Evolutionary conservation across 2,797 vertebrate genomes (phyloP).

Genomic region (Taeniopygia guttata): DNA sequence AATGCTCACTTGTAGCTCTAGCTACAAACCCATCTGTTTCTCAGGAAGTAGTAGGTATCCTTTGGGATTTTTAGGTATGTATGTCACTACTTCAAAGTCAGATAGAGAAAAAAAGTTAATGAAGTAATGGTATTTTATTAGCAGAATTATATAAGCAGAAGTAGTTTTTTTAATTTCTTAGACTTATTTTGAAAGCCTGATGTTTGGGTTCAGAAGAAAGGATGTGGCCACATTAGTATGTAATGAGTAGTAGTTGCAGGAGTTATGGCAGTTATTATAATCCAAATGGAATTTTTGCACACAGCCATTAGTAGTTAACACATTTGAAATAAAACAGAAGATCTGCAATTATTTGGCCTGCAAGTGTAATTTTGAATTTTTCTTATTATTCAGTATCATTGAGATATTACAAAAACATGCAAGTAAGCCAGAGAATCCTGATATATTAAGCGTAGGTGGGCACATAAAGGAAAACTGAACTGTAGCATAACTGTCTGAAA

Average conservation of each 20-base stretch:
- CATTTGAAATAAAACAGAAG: neutral
- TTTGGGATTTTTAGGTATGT: neutral
- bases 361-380: neutral
- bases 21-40: neutral
- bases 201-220: neutral
- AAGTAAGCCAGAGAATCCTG: neutral
- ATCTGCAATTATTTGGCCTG: neutral
- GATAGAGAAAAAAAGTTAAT: neutral
- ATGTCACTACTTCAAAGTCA: neutral
- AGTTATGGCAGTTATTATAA: neutral
- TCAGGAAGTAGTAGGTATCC: neutral
- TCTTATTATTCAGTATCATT: neutral
- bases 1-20: neutral
- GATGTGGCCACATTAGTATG: neutral
- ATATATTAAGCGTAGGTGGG: neutral
- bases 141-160: neutral
- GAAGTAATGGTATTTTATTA: neutral
- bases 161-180: neutral
- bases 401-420: neutral
- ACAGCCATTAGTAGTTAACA: neutral
- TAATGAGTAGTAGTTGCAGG: neutral
- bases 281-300: neutral
- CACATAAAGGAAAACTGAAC: neutral
- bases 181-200: neutral
- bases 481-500: neutral